These are phyloP conservation scores for Erebia ligea DNA, from an alignment of 2,888 invertebrate genomes.

Conservation along the genomic window DNA sequence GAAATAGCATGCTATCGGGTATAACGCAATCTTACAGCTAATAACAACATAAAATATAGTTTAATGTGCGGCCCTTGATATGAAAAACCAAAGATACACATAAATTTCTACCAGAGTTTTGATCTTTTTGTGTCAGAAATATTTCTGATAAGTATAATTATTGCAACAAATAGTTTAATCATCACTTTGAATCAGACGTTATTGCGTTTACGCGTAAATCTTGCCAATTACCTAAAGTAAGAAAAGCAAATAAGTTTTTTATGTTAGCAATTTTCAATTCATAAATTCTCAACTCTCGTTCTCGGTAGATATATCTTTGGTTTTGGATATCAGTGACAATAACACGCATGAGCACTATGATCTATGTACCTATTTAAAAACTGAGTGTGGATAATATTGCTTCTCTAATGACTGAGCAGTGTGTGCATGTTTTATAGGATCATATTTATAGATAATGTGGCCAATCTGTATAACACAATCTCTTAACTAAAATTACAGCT, in stretches of 20 bases:
- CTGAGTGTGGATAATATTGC: conserved; percentile 35
- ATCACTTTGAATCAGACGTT: no score
- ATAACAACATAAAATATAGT: conserved; percentile 6
- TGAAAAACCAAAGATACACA: conserved; percentile 1
- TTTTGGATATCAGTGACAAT: conserved; percentile 9
- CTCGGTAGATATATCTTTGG: not conserved
- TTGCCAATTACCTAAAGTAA: no score
- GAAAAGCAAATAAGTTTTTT: no score
- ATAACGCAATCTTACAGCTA: conserved; percentile 24
- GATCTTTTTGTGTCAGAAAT: no score
- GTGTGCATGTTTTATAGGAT: conserved; percentile 38
- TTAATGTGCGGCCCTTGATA: conserved; percentile 25
- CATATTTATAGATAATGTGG: no score
- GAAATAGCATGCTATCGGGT: conserved; percentile 40
- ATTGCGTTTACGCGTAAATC: no score
- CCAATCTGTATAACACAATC: no score
- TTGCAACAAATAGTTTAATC: no score
- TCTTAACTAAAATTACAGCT: no score
- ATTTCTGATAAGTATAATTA: no score
- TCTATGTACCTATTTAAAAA: conserved; percentile 23
- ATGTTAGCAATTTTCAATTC: not conserved
- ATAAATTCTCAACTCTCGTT: not conserved
- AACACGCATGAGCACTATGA: conserved; percentile 40
- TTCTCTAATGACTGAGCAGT: conserved; percentile 28
- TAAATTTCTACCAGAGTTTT: no score